Base-by-base conservation (phyloP, 1,140 invertebrate species). In the Cepaea nemoralis region DNA sequence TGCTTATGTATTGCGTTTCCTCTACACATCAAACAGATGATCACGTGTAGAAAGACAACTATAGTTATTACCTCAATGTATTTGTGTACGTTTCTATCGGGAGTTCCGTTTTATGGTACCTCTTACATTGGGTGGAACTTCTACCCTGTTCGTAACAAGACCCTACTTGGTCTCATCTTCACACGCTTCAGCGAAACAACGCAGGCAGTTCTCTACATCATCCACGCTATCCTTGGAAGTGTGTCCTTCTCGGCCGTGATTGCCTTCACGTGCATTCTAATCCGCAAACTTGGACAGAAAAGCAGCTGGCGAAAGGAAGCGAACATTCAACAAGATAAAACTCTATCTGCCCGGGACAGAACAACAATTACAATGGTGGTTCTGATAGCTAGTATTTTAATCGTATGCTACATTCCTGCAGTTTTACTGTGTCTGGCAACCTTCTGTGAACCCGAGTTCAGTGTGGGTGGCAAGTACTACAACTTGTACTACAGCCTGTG, bases 11-110 rank as follows among this genome's bases (percentile, higher is more conserved):
- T 66, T 12, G 63, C 31, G 8, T 66, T 33, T 12, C 69, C 39
- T 35, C 33, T 42, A 24, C 27, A 71, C 8, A 42, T 71, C 27
- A 71, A 71, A 35, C 69, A 71, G 37, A 71, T 71, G 22, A 39
- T 71, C 16, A 71, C 69, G 8, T 12, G 19, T 35, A 71, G 35
- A 35, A 33, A 35, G n/a, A 39, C 33, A 24, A 42, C 69, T 10
- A 12, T 39, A 16, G 39, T 71, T 12, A 71, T 71, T n/a, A 16
- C 16, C 6, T 22, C 22, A 27, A 71, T 71, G 19, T 71, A 71
- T 35, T 27, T 12, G 5, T 12, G 16, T 5, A 71, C 35, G 12
- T 22, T 12, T 10, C 5, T 39, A 39, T 71, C 39, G 35, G 31
- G 5, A 35, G 6, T 71, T 42, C 39, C 39, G 8, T 6, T 24